phyloP scores from a whole-genome alignment of 1,140 invertebrate species.

The Monomorium pharaonis region DNA sequence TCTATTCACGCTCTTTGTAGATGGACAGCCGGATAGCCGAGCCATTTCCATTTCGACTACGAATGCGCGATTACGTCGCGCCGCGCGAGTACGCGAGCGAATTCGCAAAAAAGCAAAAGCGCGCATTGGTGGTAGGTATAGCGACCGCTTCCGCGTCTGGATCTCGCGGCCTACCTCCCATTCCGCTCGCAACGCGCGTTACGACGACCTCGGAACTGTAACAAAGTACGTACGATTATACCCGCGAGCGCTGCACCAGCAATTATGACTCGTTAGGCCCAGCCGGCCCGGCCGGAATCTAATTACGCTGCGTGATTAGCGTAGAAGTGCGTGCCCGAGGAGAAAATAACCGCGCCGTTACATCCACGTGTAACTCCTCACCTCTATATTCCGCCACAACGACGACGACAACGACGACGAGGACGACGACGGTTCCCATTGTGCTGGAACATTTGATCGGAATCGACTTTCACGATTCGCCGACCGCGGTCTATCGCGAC shows the following conservation, averaged over 20 bases:
- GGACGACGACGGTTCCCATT: background rate
- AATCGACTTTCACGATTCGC: background rate
- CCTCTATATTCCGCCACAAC: background rate
- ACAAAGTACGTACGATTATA: conserved; percentile 30
- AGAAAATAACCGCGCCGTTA: conserved; percentile 20
- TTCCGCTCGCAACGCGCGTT: background rate
- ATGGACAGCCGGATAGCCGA: background rate
- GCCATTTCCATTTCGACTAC: background rate
- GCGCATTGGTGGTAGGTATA: too few species aligned
- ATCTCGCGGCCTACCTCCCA: background rate
- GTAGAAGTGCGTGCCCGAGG: conserved; percentile 23
- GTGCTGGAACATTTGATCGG: background rate
- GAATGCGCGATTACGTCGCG: background rate
- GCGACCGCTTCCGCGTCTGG: background rate
- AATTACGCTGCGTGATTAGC: conserved; percentile 45
- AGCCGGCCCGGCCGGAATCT: background rate
- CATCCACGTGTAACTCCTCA: background rate
- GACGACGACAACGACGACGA: background rate
- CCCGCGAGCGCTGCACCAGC: conserved; percentile 14
- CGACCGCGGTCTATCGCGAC: background rate
- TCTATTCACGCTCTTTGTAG: background rate
- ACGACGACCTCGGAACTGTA: conserved; percentile 30
- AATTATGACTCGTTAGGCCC: conserved; percentile 43
- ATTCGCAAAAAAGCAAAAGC: background rate
- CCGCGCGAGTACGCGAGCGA: background rate